Base-by-base conservation (phyloP, 2,797 vertebrate genomes). In the Fundulus diaphanus region DNA sequence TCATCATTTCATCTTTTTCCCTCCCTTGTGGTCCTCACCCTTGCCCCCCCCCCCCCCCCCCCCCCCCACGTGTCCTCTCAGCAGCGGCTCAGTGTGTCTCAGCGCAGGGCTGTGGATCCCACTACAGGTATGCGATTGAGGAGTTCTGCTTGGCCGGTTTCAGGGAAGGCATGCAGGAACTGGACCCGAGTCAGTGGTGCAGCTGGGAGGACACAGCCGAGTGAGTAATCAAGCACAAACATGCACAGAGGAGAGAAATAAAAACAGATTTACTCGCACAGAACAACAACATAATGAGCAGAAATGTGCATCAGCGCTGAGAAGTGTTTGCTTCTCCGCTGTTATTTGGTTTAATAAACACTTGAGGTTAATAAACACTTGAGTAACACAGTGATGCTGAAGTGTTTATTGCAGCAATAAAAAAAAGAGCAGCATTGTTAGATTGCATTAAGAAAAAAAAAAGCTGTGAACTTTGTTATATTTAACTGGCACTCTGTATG, bases 141-240 rank as follows among this genome's bases (percentile, higher is more conserved):
- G 93, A 98, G 49, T 92, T 94, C 89, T 99, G 98, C 82, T 91
- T 99, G 75, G 66, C 82, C 79, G 94, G 87, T 79, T 99, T 99
- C 92, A 90, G 93, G 80, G 67, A 92, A 81, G 95, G 96, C 85
- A 99, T 99, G 98, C 95, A 97, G 48, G 93, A 93, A 46, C 87
- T 98, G 0, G 96, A 95, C 33, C 92, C 92, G 91, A 81, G 33
- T 0, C 92, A 95, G 40, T 99, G 98, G 98, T 99, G 98, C 0
- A 96, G 95, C 93, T 99, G 97, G 98, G 95, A 93, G 0, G 95
- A 96, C 90, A 99, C 97, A 0, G 75, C 96, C 20, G 85, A 94
- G 98, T 99, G 82, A 97, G 97, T 96, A 70, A 66, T 24, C 69
- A 68, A 57, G 63, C 68, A 70, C 57, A 72, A 73, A 67, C 44